phyloP scores from a whole-genome alignment of 2,888 invertebrate species.

The Agonopterix heracliana region DNA sequence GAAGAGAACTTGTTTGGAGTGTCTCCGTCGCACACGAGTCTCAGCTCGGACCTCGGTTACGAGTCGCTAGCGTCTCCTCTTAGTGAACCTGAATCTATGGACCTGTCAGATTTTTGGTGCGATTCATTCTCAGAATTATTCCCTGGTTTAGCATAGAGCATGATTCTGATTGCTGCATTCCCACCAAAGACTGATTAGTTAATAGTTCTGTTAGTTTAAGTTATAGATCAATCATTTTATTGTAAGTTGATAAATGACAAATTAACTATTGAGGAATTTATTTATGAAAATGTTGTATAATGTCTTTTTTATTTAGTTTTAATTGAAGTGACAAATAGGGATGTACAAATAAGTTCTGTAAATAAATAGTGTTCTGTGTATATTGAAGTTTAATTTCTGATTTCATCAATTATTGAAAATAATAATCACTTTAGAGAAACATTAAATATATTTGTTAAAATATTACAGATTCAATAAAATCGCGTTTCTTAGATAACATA shows the following conservation, averaged over 20 bases:
- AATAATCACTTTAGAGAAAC: constrained; percentile 47
- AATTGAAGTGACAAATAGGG: constrained; percentile 26
- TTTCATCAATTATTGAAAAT: constrained; percentile 10
- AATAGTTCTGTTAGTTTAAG: constrained; percentile 27
- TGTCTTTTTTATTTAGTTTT: constrained; percentile 7
- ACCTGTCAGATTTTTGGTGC: constrained; percentile 82
- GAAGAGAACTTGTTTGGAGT: constrained; percentile 51
- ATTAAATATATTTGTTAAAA: constrained; percentile 75
- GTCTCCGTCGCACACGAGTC: constrained; percentile 60
- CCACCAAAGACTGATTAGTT: constrained; percentile 71
- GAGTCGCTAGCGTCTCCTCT: constrained; percentile 68
- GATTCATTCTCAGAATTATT: constrained; percentile 86
- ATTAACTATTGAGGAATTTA: constrained; percentile 22
- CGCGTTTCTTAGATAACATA: constrained; percentile 43
- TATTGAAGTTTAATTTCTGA: constrained; percentile 9
- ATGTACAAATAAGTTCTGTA: constrained; percentile 47
- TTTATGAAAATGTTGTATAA: constrained; percentile 15
- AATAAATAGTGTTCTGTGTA: constrained; percentile 36
- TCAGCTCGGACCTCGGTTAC: constrained; percentile 66
- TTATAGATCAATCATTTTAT: constrained; percentile 25
- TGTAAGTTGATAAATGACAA: constrained; percentile 33
- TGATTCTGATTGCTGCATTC: constrained; percentile 34
- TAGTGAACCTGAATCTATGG: constrained; percentile 64
- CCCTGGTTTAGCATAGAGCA: constrained; percentile 79
- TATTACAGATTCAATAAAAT: constrained; percentile 74